Evolutionary conservation across 2,113 vertebrate genomes (phyloP), one percentile per base, ranked within the genome.

Genomic region (Oryzias celebensis): DNA sequence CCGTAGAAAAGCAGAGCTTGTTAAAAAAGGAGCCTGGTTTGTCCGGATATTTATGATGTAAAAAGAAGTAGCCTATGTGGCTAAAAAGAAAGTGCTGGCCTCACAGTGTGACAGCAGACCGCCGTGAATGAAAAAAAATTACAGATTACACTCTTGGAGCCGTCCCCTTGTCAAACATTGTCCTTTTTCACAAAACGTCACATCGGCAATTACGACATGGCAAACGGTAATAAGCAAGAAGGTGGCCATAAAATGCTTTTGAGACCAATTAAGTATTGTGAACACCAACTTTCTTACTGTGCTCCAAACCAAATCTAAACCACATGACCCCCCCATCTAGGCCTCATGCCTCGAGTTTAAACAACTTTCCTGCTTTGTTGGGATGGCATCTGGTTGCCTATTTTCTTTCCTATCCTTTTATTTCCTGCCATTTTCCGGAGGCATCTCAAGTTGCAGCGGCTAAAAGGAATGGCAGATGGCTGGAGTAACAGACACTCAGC

Each of bases 401-500:
- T 92, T 92, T 91, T 88, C 82, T 90, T 92, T 89, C 87, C 69
- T 82, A 67, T 77, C 85, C 90, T 85, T 89, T 89, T 88, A 81
- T 87, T 89, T 89, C 71, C 75, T 85, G 84, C 84, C 81, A 77
- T 87, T 86, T 90, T 89, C 81, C 61, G 1, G 75, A 69, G 78
- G 80, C 75, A 82, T 90, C 88, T 91, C 78, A 79, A 90, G 90
- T 93, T 94, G 91, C 92, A 90, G 85, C 67, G 76, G 85, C 87
- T 87, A 89, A 80, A 91, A 86, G 80, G 91, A 75, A 76, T 52
- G 87, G 91, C 92, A 95, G 93, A 94, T 93, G 92, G 91, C 88
- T 89, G 86, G 83, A 93, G 91, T 88, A 93, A 93, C 83, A 86
- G 86, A 77, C 84, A 89, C 91, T 91, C 82, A 83, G 82, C 88